A percentile compares a stretch with the other conserved stretches of the same genome.
Evolutionary conservation across 2,113 vertebrate species (phyloP).

Genomic region (Epinephelus lanceolatus): DNA sequence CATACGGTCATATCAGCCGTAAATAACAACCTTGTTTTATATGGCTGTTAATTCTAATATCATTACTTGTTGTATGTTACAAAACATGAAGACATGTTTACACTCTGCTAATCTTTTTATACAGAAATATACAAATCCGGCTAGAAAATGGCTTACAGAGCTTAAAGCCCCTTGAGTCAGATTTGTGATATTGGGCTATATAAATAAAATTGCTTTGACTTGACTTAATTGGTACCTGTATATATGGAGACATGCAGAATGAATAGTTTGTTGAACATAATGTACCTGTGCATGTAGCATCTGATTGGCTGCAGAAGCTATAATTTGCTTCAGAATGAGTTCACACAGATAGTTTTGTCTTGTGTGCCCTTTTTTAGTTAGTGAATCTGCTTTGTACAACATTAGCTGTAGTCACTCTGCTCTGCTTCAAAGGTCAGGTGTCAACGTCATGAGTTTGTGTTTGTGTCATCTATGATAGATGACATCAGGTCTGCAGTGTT

Average conservation of each 20-base stretch:
- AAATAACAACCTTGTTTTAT: not conserved
- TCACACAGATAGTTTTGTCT: not conserved
- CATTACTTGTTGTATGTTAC: not conserved
- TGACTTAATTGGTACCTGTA: no score
- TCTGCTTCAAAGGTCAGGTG: constrained; percentile 17
- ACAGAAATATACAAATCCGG: not conserved
- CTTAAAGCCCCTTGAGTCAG: not conserved
- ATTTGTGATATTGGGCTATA: no score
- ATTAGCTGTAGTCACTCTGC: not conserved
- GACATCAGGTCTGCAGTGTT: constrained; percentile 1
- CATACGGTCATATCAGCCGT: not conserved
- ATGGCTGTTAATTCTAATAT: not conserved
- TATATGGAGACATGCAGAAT: not conserved
- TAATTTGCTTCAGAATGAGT: not conserved
- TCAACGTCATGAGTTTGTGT: not conserved
- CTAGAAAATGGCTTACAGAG: not conserved
- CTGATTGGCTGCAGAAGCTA: not conserved
- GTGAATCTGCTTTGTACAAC: not conserved
- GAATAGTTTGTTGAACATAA: no score
- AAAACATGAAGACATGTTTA: not conserved
- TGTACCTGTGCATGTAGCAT: not conserved
- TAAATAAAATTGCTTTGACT: not conserved
- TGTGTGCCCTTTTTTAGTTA: not conserved
- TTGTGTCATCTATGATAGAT: not conserved
- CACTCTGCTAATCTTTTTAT: not conserved